Evolutionary conservation across 2,888 invertebrate genomes (phyloP), one percentile per base, ranked within the genome.

Genomic region (Monoplex corrugatus): DNA sequence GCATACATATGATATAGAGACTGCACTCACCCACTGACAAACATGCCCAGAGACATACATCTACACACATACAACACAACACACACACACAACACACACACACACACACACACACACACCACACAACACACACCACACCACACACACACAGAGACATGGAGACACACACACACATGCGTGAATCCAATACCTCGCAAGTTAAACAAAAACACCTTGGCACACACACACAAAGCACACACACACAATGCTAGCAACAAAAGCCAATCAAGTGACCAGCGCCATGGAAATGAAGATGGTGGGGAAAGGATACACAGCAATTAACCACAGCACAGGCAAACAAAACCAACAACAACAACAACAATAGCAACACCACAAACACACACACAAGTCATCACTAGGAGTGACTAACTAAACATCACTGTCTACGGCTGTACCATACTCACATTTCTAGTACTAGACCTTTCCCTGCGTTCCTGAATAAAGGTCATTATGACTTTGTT

Each of bases 381-480:
- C 57, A 57, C 57, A n/a, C n/a, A n/a, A n/a, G n/a, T n/a, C n/a
- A n/a, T n/a, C n/a, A n/a, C n/a, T n/a, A n/a, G n/a, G n/a, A n/a
- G n/a, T n/a, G n/a, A 43, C 3, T 40, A 28, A 43, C 19, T 23
- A 80, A 23, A 23, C 57, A 57, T 57, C 19, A 57, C 43, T 23
- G n/a, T n/a, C n/a, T n/a, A n/a, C 28, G 23, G 43, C 40, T 86
- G 68, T 68, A 28, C 19, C 5, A 57, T 80, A 87, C 87, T 87
- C 80, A 87, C 87, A 87, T 40, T 80, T 80, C 75, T 87, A 87
- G 50, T 23, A 80, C 87, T 87, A 87, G 75, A n/a, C 28, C 80
- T 87, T 57, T 80, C 87, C 40, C 87, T 78, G 23, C 50, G 87
- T 38, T 87, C 87, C 87, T 87, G 75, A 32, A 87, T 38, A 68